Conservation (phyloP, 2,797 vertebrate species). For the Platyrinchus mystaceus region DNA sequence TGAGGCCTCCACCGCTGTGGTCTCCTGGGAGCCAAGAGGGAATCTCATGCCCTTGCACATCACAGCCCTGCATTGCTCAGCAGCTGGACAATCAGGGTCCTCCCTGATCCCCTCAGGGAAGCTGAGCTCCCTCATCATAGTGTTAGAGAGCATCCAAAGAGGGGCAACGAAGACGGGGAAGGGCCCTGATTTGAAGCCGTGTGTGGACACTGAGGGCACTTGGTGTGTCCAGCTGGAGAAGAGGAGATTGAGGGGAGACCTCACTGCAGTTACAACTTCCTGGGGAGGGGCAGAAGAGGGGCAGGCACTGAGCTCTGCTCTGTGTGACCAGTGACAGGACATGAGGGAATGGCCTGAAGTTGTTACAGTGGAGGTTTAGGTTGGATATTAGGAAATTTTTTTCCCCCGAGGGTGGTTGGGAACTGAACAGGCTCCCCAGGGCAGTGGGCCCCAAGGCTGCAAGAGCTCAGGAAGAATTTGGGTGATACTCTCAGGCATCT, state of each 20-base stretch:
- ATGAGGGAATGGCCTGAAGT: neutral
- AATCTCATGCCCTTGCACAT: neutral
- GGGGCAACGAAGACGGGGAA: neutral
- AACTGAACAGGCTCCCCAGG: neutral
- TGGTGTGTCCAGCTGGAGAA: neutral
- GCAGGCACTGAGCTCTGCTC: neutral
- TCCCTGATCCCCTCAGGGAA: neutral
- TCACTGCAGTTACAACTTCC: neutral
- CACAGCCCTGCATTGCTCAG: neutral
- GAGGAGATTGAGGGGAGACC: neutral
- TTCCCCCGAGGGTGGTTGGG: neutral
- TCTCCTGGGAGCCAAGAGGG: neutral
- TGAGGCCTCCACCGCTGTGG: fast-evolving
- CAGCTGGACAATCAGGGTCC: neutral
- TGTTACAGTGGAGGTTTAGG: neutral
- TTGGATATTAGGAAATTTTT: neutral
- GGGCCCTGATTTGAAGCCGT: no score
- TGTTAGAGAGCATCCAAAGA: neutral
- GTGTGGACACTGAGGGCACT: neutral
- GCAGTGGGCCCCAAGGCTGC: neutral
- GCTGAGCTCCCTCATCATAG: neutral
- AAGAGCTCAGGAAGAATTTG: neutral
- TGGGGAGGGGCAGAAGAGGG: neutral
- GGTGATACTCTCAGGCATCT: neutral
- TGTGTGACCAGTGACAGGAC: neutral